A percentile compares a stretch with the other conserved stretches of the same genome.
phyloP scores from a whole-genome alignment of 2,888 invertebrate species.

The Hydroisotoma schaefferi region DNA sequence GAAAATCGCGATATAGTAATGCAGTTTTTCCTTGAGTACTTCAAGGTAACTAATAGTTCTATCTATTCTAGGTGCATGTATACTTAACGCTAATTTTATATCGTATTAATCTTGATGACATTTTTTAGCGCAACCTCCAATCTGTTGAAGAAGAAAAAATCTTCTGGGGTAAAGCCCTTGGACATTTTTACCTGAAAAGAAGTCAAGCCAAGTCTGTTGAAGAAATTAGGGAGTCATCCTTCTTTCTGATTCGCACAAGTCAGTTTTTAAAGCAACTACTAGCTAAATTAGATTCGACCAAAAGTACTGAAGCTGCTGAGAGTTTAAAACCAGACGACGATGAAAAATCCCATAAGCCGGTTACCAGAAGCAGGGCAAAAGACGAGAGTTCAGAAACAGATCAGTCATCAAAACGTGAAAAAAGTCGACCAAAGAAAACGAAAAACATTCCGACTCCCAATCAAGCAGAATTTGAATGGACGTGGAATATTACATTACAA shows the following conservation, averaged over 20 bases:
- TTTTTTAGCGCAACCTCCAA: slow-evolving; percentile 6
- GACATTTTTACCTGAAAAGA: neutral
- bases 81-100: too few species aligned
- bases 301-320: neutral
- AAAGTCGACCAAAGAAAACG: neutral
- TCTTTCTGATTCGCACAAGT: slow-evolving; percentile 18
- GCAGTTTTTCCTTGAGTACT: slow-evolving; percentile 34
- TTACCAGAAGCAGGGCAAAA: neutral
- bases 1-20: slow-evolving; percentile 31
- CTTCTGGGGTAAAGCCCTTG: slow-evolving; percentile 23
- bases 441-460: neutral
- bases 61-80: too few species aligned
- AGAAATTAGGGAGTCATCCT: neutral
- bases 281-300: neutral
- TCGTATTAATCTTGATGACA: too few species aligned
- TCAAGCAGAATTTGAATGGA: neutral
- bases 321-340: neutral
- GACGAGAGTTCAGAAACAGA: neutral
- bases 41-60: slow-evolving; percentile 24
- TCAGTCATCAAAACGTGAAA: neutral
- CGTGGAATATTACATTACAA: slow-evolving; percentile 25
- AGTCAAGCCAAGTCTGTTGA: slow-evolving; percentile 1
- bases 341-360: neutral
- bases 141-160: slow-evolving; percentile 9
- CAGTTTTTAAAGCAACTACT: slow-evolving; percentile 13